Base-by-base conservation (phyloP, 2,113 vertebrate genomes). In the Corythornis madagascariensis region DNA sequence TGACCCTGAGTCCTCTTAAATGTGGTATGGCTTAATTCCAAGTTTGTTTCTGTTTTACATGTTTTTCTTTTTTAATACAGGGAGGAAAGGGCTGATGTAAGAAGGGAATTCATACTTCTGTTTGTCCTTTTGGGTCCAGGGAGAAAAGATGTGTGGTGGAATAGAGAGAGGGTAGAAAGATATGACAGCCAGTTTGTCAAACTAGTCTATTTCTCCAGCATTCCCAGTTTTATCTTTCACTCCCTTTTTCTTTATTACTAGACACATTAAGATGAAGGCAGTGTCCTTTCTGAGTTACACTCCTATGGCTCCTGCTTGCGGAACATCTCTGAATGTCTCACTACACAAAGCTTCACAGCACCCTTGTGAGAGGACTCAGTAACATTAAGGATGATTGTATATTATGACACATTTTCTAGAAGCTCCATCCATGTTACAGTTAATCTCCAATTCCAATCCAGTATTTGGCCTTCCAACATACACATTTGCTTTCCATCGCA, bases 401-500 rank as follows among this genome's bases (percentile, higher is more conserved):
- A 5, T 87, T 73, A 82, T 0, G 1, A 93, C 82, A 82, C 77
- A 73, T 95, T 95, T 95, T 83, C 83, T 93, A 87, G 86, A 24
- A 52, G 81, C 66, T 94, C 64, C 77, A 56, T 73, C 90, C 55
- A 52, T 45, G 80, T 69, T 89, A 82, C 80, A 84, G 92, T 94
- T 93, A 90, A 93, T 92, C 80, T 86, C 86, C 81, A 82, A 63
- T 70, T 94, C 74, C 86, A 83, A 45, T 53, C 55, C 91, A 69
- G 66, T 85, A 89, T 94, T 93, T 92, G 78, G 90, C 63, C 81
- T 95, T 89, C 86, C 90, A 86, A 89, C 81, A 75, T 92, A 95
- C 84, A 89, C 84, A 89, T 94, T 96, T 94, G 83, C 92, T 95
- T 96, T 95, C 81, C 84, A 87, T 72, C 3, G 26, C 59, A 55